A percentile compares a stretch with the other conserved stretches of the same genome.
Evolutionary conservation across 2,797 vertebrate species (phyloP).

Genomic region (Prionace glauca): DNA sequence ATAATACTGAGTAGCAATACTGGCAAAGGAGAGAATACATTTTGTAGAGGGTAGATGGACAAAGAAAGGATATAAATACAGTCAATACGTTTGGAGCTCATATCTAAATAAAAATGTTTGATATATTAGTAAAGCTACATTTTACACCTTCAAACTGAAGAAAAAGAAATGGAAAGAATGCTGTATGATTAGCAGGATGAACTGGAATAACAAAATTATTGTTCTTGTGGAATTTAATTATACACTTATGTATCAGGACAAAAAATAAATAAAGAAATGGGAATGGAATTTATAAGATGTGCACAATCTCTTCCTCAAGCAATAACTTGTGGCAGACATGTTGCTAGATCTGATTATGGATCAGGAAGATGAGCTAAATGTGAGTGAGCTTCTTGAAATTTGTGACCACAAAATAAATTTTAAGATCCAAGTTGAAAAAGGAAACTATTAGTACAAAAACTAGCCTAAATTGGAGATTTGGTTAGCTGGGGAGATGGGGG

Average conservation of each 20-base stretch:
- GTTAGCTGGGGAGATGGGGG: not conserved
- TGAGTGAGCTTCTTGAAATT: not conserved
- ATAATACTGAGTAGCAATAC: not conserved
- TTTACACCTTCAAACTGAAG: not conserved
- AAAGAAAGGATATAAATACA: not conserved
- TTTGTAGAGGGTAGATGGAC: not conserved
- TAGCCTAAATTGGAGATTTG: not conserved
- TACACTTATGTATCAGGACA: not conserved
- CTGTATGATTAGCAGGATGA: not conserved
- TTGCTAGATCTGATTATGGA: not conserved
- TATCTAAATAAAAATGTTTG: not conserved
- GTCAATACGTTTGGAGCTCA: not conserved
- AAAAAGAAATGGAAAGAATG: not conserved
- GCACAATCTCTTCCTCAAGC: not conserved
- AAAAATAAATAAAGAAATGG: not conserved
- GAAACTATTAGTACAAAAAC: not conserved
- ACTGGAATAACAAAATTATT: not conserved
- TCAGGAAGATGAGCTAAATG: slow-evolving; percentile 2
- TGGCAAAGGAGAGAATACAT: not conserved
- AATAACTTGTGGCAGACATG: not conserved
- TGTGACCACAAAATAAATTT: not conserved
- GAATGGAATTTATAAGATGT: not conserved
- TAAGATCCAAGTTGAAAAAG: not conserved
- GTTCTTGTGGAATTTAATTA: not conserved
- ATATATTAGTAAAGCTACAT: not conserved